Base-by-base conservation (phyloP, 2,888 invertebrate species). In the Ormyrus pomaceus region DNA sequence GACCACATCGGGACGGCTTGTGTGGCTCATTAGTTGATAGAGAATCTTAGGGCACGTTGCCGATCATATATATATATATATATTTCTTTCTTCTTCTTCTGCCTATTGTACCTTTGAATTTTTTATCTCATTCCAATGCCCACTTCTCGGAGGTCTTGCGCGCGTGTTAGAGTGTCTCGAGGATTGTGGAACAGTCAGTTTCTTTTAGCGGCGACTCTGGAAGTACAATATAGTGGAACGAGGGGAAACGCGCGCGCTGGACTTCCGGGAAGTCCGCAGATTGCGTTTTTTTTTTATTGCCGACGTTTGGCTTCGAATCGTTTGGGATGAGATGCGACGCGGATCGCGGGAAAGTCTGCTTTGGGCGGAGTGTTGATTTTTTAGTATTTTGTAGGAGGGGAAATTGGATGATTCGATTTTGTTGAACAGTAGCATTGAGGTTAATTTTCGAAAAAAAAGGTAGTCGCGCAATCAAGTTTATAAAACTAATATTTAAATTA, bases 1-100 rank as follows among this genome's bases (percentile, higher is more conserved):
- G 70, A 79, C 79, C 79, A 79, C 75, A 79, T 79, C 70, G 65
- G 70, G 34, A 34, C 48, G 50, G 75, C 74, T 75, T 75, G 68
- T 58, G 64, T 69, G 53, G 10, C 48, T 19, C 8, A 5, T 58
- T 58, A 34, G 10, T 72, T 34, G 51, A 66, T 19, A 53, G 13
- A 10, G 13, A 51, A 66, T 19, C 58, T 48, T 70, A 58, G 56
- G 70, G 48, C 70, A 70, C 70, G 58, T 58, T 70, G 70, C 58
- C 48, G 19, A 48, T 6, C 46, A 13, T 10, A 64, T 11, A 8
- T 5, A 68, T 34, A 34, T 34, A 34, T 34, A 34, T 34, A 34
- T 34, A 34, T 34, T 34, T 48, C 46, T 13, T 50, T 58, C 13
- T 58, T 70, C 46, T 70, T 58, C 19, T 70, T 45, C 53, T 53